Conservation (phyloP, 2,888 invertebrate species). For the Drosophila histrio region DNA sequence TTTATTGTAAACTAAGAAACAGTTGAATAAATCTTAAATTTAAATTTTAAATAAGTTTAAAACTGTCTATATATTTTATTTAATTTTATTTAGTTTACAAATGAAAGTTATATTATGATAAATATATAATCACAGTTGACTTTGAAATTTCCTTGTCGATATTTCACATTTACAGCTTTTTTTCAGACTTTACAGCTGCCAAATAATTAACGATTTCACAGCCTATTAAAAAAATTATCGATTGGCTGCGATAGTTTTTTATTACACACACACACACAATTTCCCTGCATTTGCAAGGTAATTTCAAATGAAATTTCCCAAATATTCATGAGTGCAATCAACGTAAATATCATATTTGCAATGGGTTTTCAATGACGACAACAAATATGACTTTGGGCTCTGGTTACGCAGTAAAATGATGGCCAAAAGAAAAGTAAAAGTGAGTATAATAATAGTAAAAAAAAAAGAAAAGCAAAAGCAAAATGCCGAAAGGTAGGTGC, state of each 20-base stretch:
- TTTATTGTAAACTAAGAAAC: no score
- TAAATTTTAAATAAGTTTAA: no score
- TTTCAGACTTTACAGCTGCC: no score
- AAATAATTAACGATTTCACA: no score
- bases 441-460: conserved; percentile 26
- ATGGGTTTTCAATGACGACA: conserved; percentile 3
- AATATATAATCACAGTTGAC: no score
- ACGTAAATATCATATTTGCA: not conserved
- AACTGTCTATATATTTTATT: no score
- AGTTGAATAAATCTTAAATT: no score
- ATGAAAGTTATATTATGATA: no score
- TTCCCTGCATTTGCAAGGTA: conserved; percentile 1
- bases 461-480: conserved; percentile 20
- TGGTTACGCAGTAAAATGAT: conserved; percentile 71
- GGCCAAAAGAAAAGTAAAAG: conserved; percentile 67
- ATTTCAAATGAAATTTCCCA: not conserved
- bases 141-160: no score
- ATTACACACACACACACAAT: not conserved
- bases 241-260: conserved; percentile 14
- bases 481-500: conserved; percentile 55
- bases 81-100: no score
- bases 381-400: conserved; percentile 16
- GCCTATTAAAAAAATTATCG: no score
- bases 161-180: no score
- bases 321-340: conserved; percentile 1